A percentile compares a stretch with the other conserved stretches of the same genome.
Evolutionary conservation across 1,140 invertebrate species (phyloP).

Genomic region (Thalassaphorura encarpata): DNA sequence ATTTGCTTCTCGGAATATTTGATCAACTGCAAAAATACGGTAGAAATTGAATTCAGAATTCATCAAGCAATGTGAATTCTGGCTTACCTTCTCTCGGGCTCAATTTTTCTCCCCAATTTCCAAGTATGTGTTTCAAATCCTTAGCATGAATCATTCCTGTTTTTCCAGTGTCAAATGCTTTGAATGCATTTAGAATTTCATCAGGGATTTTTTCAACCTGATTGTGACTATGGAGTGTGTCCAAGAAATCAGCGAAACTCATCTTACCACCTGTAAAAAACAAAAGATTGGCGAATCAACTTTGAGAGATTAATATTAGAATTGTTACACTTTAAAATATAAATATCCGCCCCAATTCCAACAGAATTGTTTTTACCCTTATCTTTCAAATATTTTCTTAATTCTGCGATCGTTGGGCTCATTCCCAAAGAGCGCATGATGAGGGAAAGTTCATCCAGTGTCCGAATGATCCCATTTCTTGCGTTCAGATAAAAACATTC

Average conservation of each 20-base stretch:
- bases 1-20: constrained; percentile 86
- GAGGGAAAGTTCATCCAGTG: constrained; percentile 77
- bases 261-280: constrained; percentile 64
- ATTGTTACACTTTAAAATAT: not conserved
- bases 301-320: constrained; percentile 7
- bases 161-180: constrained; percentile 62
- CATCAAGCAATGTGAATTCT: not conserved
- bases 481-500: constrained; percentile 92
- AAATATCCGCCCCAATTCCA: not conserved
- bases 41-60: not conserved
- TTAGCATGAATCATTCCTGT: constrained; percentile 66
- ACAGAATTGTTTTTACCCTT: constrained; percentile 48
- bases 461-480: constrained; percentile 70
- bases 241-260: constrained; percentile 89
- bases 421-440: constrained; percentile 89
- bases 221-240: constrained; percentile 86
- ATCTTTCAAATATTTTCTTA: constrained; percentile 71
- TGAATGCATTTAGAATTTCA: constrained; percentile 83
- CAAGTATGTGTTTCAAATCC: constrained; percentile 75
- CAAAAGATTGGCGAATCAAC: constrained; percentile 24
- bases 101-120: constrained; percentile 83
- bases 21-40: constrained; percentile 58
- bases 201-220: constrained; percentile 74
- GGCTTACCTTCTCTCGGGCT: constrained; percentile 70
- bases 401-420: constrained; percentile 82